Evolutionary conservation across 2,113 vertebrate genomes (phyloP), one percentile per base, ranked within the genome.

Genomic region (Hiodon alosoides): DNA sequence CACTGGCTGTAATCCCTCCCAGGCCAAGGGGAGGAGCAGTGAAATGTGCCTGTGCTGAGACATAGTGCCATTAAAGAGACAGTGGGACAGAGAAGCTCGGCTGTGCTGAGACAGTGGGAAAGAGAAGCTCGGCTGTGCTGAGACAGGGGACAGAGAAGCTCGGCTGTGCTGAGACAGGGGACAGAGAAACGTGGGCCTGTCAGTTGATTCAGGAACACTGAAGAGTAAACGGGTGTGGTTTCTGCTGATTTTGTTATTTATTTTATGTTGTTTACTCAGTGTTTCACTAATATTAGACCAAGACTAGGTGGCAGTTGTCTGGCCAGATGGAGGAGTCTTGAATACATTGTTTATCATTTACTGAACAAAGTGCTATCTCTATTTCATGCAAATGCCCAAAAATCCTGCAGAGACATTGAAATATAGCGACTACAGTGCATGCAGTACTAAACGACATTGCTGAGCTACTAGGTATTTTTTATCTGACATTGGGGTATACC

Each of bases 1-100:
- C 79, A 80, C 83, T 86, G 83, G 81, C 83, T 87, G 59, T 81
- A 83, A 83, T 87, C 83, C 82, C 83, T 83, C 85, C 66, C 81
- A 75, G 77, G 54, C 82, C 82, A 77, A 77, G 87, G 75, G 88
- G 85, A 80, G 89, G 86, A 85, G 86, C 79, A 76, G 67, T 81
- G 81, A 82, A 82, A 73, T 81, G 81, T 84, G 80, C 65, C 73
- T 79, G 65, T 71, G 81, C 83, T 78, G 71, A 77, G 73, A 3
- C 50, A 79, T 81, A 77, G 75, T 77, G 74, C 10, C 69, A 77
- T 62, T 48, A 70, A 74, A 66, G 59, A 76, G 79, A 82, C 62
- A 61, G 79, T 79, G 80, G 72, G 76, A 69, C 65, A 58, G 58
- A 58, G 71, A 77, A 60, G 79, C 59, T 76, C n/a, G 71, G 50